A percentile compares a stretch with the other conserved stretches of the same genome.
Evolutionary conservation across 1,140 invertebrate genomes (phyloP).

Genomic region (Pogonomyrmex barbatus): DNA sequence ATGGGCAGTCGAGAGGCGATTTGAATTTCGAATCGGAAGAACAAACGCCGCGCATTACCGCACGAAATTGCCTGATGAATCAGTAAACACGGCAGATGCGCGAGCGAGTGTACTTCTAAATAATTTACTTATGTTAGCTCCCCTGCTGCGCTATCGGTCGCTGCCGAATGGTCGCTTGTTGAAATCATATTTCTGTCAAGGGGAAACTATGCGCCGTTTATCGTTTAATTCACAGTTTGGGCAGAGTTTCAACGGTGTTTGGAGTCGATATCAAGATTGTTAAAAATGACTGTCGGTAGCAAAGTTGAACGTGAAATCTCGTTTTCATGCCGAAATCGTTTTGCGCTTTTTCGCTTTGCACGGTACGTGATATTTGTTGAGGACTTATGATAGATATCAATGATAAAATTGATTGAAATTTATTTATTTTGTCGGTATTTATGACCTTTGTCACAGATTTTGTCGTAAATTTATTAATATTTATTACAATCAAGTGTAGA

Average conservation of each 20-base stretch:
- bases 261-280: not conserved
- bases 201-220: not conserved
- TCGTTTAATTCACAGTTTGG: not conserved
- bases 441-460: not conserved
- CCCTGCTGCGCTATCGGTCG: slow-evolving; percentile 19
- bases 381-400: not conserved
- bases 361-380: not conserved
- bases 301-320: not conserved
- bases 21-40: slow-evolving; percentile 47
- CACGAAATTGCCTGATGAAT: slow-evolving; percentile 63
- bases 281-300: not conserved
- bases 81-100: slow-evolving; percentile 50
- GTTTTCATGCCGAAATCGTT: not conserved
- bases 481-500: no score
- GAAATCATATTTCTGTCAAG: slow-evolving; percentile 58
- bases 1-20: slow-evolving; percentile 27
- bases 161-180: slow-evolving; percentile 37
- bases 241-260: not conserved
- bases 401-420: slow-evolving; percentile 8
- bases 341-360: not conserved
- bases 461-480: not conserved
- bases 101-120: slow-evolving; percentile 45
- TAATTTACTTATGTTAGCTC: slow-evolving; percentile 63
- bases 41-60: slow-evolving; percentile 55
- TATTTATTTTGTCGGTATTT: not conserved